These are phyloP conservation scores for Psittacula echo DNA, from an alignment of 2,797 vertebrate species.

Conservation along the genomic window DNA sequence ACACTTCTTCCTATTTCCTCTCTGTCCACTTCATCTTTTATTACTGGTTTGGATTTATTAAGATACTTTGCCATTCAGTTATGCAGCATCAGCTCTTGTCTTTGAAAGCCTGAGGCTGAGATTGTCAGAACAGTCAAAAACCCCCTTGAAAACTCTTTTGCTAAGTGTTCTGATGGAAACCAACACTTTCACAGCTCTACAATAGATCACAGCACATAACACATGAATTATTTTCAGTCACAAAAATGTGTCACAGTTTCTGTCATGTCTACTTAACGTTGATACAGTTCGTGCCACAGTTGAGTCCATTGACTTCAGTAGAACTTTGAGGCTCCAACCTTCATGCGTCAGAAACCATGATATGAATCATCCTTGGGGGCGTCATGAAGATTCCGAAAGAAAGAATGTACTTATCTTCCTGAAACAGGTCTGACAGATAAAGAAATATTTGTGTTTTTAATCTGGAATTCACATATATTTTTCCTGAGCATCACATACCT, in stretches of 20 bases:
- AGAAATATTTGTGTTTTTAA: slow-evolving; percentile 27
- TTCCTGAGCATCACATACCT: neutral
- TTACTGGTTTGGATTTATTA: neutral
- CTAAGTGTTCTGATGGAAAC: neutral
- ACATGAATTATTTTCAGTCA: neutral
- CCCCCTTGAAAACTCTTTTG: neutral
- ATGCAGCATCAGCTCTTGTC: neutral
- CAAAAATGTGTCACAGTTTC: neutral
- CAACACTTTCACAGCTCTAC: neutral
- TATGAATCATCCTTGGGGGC: neutral
- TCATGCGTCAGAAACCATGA: neutral
- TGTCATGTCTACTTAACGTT: neutral
- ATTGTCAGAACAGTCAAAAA: neutral
- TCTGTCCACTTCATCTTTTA: neutral
- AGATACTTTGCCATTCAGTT: neutral
- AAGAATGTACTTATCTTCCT: neutral
- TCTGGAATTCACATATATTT: slow-evolving; percentile 8
- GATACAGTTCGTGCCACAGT: neutral
- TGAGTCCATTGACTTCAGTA: neutral
- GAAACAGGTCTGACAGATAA: neutral
- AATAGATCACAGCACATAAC: neutral
- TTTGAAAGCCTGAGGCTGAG: neutral
- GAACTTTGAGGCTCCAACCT: slow-evolving; percentile 18
- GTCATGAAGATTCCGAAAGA: neutral
- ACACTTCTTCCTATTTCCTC: neutral